Conservation (phyloP, 2,888 invertebrate species). For the Meta bourneti region DNA sequence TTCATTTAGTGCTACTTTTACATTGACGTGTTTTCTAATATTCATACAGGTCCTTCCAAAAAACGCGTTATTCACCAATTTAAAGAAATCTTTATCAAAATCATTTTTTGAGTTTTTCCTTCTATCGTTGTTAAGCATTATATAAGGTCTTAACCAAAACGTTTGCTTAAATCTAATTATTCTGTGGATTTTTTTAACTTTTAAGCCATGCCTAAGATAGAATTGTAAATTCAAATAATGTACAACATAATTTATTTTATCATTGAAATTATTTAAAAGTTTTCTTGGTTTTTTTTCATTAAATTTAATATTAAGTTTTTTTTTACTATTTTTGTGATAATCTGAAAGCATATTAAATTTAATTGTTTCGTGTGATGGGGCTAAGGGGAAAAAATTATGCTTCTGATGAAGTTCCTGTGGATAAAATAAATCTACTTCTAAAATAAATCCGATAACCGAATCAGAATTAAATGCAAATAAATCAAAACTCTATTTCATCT, state of each 20-base stretch:
- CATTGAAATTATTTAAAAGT: slow-evolving; percentile 40
- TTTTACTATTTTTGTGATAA: background rate
- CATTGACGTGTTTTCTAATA: slow-evolving; percentile 22
- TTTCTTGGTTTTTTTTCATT: slow-evolving; percentile 27
- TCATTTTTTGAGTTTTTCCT: slow-evolving; percentile 7
- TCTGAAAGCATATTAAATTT: slow-evolving; percentile 4
- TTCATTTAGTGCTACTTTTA: slow-evolving; percentile 40
- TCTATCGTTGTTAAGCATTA: slow-evolving; percentile 9
- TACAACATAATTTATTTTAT: slow-evolving; percentile 22
- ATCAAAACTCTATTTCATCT: slow-evolving; percentile 3
- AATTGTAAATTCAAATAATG: slow-evolving; percentile 18
- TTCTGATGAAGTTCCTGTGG: slow-evolving; percentile 11
- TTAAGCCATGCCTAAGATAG: slow-evolving; percentile 23
- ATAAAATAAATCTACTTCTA: background rate
- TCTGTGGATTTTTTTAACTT: slow-evolving; percentile 42
- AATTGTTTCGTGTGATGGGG: slow-evolving; percentile 10
- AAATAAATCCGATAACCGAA: slow-evolving; percentile 16
- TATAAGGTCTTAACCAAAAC: slow-evolving; percentile 31
- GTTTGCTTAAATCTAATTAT: slow-evolving; percentile 39
- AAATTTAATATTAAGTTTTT: slow-evolving; percentile 33
- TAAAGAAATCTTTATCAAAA: slow-evolving; percentile 47
- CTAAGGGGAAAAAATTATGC: slow-evolving; percentile 10
- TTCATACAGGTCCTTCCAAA: slow-evolving; percentile 13
- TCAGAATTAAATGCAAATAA: slow-evolving; percentile 1
- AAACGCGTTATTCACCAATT: slow-evolving; percentile 31